These are phyloP conservation scores for Antechinus stuartii DNA, from an alignment of 2,113 vertebrate genomes.

Conservation along the genomic window DNA sequence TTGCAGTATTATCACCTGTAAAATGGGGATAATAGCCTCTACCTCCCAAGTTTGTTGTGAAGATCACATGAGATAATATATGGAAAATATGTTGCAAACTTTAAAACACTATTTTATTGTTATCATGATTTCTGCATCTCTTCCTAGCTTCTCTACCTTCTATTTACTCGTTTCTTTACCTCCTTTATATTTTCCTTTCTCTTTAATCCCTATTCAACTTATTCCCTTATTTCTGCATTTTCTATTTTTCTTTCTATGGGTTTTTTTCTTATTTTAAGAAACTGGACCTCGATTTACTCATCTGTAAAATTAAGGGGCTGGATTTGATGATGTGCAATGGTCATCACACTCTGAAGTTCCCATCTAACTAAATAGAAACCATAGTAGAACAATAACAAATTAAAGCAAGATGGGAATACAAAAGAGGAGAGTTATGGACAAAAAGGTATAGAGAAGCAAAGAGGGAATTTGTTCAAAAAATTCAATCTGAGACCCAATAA, in stretches of 20 bases:
- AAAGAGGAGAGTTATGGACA: background rate
- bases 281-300: background rate
- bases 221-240: background rate
- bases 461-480: background rate
- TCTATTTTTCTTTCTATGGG: background rate
- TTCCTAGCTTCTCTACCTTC: background rate
- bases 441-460: accelerated
- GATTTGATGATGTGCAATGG: background rate
- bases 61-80: background rate
- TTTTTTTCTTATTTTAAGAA: background rate
- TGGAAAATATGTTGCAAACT: background rate
- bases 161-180: accelerated
- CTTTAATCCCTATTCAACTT: background rate
- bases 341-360: background rate
- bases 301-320: background rate
- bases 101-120: background rate
- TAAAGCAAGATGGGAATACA: accelerated
- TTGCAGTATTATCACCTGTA: background rate
- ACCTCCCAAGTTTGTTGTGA: background rate
- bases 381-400: background rate
- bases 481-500: background rate
- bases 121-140: background rate
- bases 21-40: background rate
- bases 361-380: background rate
- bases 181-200: background rate